These are phyloP conservation scores for Meiosimyza platycephala DNA, from an alignment of 2,888 invertebrate species.

Conservation along the genomic window DNA sequence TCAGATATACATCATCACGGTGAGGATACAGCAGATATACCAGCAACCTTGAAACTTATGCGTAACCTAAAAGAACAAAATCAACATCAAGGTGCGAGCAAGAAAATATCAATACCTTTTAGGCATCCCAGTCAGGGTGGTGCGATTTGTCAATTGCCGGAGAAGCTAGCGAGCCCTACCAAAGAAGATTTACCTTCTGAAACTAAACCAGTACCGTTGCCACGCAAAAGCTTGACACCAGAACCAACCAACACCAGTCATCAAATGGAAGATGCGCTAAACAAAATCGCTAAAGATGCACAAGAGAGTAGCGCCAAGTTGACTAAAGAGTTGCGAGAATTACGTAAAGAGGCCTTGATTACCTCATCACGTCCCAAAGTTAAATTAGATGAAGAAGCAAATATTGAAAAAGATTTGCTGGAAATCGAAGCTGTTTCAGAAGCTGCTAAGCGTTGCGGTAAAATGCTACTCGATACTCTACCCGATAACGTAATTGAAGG, in stretches of 20 bases:
- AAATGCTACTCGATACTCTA: slow-evolving; percentile 67
- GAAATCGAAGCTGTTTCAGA: slow-evolving; percentile 68
- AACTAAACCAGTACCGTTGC: slow-evolving; percentile 71
- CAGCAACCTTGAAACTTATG: slow-evolving; percentile 59
- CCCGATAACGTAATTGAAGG: slow-evolving; percentile 53
- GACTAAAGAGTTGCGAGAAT: slow-evolving; percentile 75
- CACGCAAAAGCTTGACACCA: slow-evolving; percentile 68
- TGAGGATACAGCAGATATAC: slow-evolving; percentile 55
- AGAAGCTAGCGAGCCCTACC: slow-evolving; percentile 51
- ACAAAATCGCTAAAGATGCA: slow-evolving; percentile 80
- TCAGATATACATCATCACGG: slow-evolving; percentile 68
- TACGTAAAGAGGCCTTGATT: slow-evolving; percentile 65
- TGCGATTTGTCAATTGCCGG: slow-evolving; percentile 64
- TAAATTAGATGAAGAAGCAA: slow-evolving; percentile 49
- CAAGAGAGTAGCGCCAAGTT: slow-evolving; percentile 79
- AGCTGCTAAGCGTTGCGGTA: slow-evolving; percentile 69
- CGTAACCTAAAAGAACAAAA: slow-evolving; percentile 62
- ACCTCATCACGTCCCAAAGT: slow-evolving; percentile 57
- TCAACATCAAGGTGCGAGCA: slow-evolving; percentile 45
- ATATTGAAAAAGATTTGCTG: slow-evolving; percentile 59
- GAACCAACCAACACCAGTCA: slow-evolving; percentile 68
- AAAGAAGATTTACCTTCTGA: slow-evolving; percentile 50
- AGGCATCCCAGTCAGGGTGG: slow-evolving; percentile 65
- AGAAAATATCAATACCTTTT: slow-evolving; percentile 55
- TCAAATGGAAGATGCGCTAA: slow-evolving; percentile 77